These are phyloP conservation scores for Pseudomyrmex gracilis DNA, from an alignment of 1,140 invertebrate species.

Conservation along the genomic window DNA sequence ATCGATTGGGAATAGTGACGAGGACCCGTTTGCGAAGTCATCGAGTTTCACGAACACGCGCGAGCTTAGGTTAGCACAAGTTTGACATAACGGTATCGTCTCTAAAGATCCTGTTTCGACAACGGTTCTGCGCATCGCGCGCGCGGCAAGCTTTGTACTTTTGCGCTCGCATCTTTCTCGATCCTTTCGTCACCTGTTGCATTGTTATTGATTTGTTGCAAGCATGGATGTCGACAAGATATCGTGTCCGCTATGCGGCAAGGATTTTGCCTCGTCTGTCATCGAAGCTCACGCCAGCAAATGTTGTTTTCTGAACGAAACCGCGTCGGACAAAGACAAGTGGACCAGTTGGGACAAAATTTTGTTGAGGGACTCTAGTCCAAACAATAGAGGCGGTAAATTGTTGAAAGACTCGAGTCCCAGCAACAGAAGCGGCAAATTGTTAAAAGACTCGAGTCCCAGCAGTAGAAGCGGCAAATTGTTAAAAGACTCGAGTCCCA, in stretches of 20 bases:
- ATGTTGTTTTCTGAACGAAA: constrained; percentile 89
- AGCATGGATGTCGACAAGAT: constrained; percentile 67
- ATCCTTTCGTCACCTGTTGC: not conserved
- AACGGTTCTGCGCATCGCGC: constrained; percentile 43
- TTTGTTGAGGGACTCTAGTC: constrained; percentile 14
- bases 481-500: too few relatives aligned
- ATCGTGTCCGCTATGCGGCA: constrained; percentile 87
- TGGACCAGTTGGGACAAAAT: not conserved
- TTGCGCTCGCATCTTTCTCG: not conserved
- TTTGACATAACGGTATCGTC: constrained; percentile 67
- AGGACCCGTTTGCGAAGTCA: not conserved
- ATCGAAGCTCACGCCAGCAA: constrained; percentile 89
- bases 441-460: too few relatives aligned
- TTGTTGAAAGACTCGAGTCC: too few relatives aligned
- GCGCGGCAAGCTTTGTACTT: constrained; percentile 4
- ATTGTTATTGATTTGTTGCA: not conserved
- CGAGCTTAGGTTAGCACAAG: constrained; percentile 48
- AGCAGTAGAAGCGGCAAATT: too few relatives aligned
- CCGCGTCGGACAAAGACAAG: constrained; percentile 64
- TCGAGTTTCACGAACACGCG: too few relatives aligned
- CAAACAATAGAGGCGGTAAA: too few relatives aligned
- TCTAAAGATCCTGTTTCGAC: not conserved
- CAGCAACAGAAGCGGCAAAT: too few relatives aligned
- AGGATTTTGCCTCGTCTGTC: constrained; percentile 81
- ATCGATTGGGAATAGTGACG: not conserved